A percentile compares a stretch with the other conserved stretches of the same genome.
Conservation (phyloP, 2,888 invertebrate genomes). For the Nemotelus pantherinus region DNA sequence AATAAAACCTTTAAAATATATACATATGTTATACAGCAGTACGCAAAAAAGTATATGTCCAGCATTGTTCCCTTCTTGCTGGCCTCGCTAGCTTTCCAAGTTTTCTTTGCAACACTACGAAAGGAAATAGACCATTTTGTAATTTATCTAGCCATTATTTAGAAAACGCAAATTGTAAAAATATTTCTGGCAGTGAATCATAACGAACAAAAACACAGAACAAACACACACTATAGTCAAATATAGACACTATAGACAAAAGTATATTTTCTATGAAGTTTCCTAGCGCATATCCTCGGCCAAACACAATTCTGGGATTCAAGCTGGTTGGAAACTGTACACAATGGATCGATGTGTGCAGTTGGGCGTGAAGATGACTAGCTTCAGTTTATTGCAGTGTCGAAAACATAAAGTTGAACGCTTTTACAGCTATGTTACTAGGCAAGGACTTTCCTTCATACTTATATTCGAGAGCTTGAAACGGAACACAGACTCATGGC, state of each 20-base stretch:
- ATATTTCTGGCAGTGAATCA: conserved; percentile 8
- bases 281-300: too few species aligned
- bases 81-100: too few species aligned
- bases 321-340: neutral
- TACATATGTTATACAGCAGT: too few species aligned
- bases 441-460: conserved; percentile 1
- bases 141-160: conserved; percentile 32
- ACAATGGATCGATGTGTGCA: conserved; percentile 40
- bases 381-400: conserved; percentile 34
- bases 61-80: too few species aligned
- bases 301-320: too few species aligned
- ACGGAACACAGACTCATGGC: neutral
- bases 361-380: conserved; percentile 28
- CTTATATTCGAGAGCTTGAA: conserved; percentile 22
- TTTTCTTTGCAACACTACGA: neutral
- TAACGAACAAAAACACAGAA: conserved; percentile 1
- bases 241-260: too few species aligned
- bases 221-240: neutral
- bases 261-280: too few species aligned
- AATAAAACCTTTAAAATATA: too few species aligned
- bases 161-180: conserved; percentile 29
- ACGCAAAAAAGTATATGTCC: too few species aligned
- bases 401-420: conserved; percentile 26
- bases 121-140: conserved; percentile 14
- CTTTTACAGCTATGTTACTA: neutral